Evolutionary conservation across 1,140 invertebrate genomes (phyloP).

Genomic region (Brachionus rubens): DNA sequence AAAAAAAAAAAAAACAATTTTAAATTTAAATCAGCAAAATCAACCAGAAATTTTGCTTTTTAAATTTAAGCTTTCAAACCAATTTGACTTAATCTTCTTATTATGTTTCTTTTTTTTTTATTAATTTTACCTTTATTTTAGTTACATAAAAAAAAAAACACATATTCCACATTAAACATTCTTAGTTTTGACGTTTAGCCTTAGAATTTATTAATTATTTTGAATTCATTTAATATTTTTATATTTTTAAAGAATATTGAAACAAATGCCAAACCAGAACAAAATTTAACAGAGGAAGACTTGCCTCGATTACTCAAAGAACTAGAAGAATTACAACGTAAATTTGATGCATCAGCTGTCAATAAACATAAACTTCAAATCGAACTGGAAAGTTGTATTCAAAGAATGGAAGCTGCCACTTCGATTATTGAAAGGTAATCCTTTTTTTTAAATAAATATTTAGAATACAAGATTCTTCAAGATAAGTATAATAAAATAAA

Average conservation of each 20-base stretch:
- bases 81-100: no score
- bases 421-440: slow-evolving; percentile 55
- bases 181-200: no score
- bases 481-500: neutral
- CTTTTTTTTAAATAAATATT: neutral
- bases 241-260: slow-evolving; percentile 38
- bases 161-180: no score
- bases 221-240: no score
- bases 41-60: no score
- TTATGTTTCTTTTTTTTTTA: no score
- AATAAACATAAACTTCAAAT: slow-evolving; percentile 58
- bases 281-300: slow-evolving; percentile 49
- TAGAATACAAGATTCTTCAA: neutral
- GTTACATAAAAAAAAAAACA: no score
- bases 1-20: no score
- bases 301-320: slow-evolving; percentile 54
- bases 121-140: no score
- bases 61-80: no score
- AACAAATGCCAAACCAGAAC: slow-evolving; percentile 49
- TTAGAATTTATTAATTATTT: no score
- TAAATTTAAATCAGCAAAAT: no score
- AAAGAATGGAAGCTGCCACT: slow-evolving; percentile 59
- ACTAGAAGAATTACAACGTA: slow-evolving; percentile 53
- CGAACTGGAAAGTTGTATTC: slow-evolving; percentile 58
- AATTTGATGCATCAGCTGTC: slow-evolving; percentile 57